A percentile compares a stretch with the other conserved stretches of the same genome.
Conservation (phyloP, 2,113 vertebrate species). For the Petromus typicus region DNA sequence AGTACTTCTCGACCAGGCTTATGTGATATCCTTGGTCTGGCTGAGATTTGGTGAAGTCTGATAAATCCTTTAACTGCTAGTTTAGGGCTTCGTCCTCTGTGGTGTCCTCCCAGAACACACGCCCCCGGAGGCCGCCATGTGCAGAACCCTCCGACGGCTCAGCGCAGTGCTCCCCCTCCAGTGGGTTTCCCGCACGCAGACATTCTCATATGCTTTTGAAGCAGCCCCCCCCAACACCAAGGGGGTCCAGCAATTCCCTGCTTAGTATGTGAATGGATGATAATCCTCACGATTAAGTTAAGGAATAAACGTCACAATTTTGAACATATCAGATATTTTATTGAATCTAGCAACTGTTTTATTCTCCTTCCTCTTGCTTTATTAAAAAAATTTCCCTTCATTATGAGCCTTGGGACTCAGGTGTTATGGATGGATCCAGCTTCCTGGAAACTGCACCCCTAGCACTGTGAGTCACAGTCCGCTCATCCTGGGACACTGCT, state of each 20-base stretch:
- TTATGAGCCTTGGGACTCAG: neutral
- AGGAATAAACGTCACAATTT: neutral
- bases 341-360: neutral
- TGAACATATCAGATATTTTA: neutral
- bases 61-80: neutral
- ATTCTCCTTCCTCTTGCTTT: neutral
- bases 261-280: neutral
- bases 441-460: neutral
- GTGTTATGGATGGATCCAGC: neutral
- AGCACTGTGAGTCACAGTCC: neutral
- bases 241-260: neutral
- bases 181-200: neutral
- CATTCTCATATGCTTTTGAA: too few relatives aligned
- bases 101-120: neutral
- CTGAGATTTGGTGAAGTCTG: neutral
- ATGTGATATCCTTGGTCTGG: neutral
- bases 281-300: neutral
- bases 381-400: neutral
- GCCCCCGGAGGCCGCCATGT: fast-evolving
- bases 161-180: neutral
- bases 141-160: neutral
- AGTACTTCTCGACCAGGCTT: neutral
- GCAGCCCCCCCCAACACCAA: neutral
- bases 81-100: neutral
- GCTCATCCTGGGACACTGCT: neutral